These are phyloP conservation scores for Ceratina australensis DNA, from an alignment of 1,140 invertebrate species.

Conservation along the genomic window DNA sequence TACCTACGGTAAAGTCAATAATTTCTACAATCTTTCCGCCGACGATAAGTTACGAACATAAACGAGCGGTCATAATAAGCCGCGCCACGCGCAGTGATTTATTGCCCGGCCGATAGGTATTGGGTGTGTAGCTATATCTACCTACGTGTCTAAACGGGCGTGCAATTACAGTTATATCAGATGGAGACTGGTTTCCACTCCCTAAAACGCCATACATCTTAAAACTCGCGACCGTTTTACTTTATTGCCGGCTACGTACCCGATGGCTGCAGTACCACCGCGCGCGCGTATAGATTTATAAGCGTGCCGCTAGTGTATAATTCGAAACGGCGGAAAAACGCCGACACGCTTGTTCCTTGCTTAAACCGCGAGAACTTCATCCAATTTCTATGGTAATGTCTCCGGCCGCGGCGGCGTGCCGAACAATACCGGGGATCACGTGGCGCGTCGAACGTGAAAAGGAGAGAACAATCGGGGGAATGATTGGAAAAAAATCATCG, in stretches of 20 bases:
- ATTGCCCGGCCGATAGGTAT: constrained; percentile 53
- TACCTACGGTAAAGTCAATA: constrained; percentile 26
- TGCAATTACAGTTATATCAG: constrained; percentile 61
- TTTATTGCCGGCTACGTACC: constrained; percentile 19
- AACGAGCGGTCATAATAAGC: constrained; percentile 60
- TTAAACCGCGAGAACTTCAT: constrained; percentile 32
- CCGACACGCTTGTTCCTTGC: constrained; percentile 2
- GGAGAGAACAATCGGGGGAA: constrained; percentile 9
- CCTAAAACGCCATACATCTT: constrained; percentile 41
- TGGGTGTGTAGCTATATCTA: constrained; percentile 47
- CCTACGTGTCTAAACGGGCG: constrained; percentile 56
- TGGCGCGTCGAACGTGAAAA: not conserved
- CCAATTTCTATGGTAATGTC: constrained; percentile 46
- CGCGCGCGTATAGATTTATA: not conserved
- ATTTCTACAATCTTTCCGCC: constrained; percentile 49
- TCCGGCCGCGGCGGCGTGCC: not conserved
- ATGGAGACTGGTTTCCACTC: constrained; percentile 59
- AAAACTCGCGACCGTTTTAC: constrained; percentile 21
- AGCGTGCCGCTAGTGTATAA: too few relatives aligned
- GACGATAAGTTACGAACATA: constrained; percentile 49
- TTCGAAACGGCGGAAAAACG: not conserved
- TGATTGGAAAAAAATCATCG: constrained; percentile 32
- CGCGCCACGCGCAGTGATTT: constrained; percentile 49
- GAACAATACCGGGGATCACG: constrained; percentile 25
- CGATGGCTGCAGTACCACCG: not conserved